Evolutionary conservation across 2,888 invertebrate species (phyloP).

Genomic region (Tinea pellionella): DNA sequence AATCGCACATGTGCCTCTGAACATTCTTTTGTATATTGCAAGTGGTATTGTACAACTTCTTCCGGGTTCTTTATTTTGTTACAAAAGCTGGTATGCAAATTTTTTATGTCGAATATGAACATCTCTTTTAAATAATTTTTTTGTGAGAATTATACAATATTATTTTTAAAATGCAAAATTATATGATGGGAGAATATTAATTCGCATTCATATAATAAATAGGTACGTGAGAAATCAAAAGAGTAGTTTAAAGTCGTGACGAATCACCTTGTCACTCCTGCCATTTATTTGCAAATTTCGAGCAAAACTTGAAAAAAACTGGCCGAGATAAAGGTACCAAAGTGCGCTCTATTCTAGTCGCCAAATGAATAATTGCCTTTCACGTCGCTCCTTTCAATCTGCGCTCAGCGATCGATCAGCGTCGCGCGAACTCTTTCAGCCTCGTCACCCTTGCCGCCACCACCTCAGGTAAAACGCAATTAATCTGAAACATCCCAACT

Average conservation of each 20-base stretch:
- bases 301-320: slow-evolving; percentile 60
- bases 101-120: slow-evolving; percentile 30
- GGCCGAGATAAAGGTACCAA: slow-evolving; percentile 64
- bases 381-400: slow-evolving; percentile 68
- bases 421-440: slow-evolving; percentile 66
- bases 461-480: slow-evolving; percentile 64
- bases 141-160: neutral
- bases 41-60: slow-evolving; percentile 50
- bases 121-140: neutral
- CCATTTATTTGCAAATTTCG: slow-evolving; percentile 69
- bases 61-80: slow-evolving; percentile 48
- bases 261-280: slow-evolving; percentile 61
- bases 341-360: slow-evolving; percentile 67
- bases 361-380: slow-evolving; percentile 69
- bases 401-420: slow-evolving; percentile 62
- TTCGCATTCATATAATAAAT: neutral
- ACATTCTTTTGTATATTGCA: slow-evolving; percentile 28
- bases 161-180: neutral
- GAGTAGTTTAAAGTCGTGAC: slow-evolving; percentile 33
- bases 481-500: slow-evolving; percentile 69
- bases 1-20: slow-evolving; percentile 58
- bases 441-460: slow-evolving; percentile 58
- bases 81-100: slow-evolving; percentile 43
- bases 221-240: neutral
- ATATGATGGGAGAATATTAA: neutral